Base-by-base conservation (phyloP, 2,113 vertebrate genomes). In the Numida meleagris region DNA sequence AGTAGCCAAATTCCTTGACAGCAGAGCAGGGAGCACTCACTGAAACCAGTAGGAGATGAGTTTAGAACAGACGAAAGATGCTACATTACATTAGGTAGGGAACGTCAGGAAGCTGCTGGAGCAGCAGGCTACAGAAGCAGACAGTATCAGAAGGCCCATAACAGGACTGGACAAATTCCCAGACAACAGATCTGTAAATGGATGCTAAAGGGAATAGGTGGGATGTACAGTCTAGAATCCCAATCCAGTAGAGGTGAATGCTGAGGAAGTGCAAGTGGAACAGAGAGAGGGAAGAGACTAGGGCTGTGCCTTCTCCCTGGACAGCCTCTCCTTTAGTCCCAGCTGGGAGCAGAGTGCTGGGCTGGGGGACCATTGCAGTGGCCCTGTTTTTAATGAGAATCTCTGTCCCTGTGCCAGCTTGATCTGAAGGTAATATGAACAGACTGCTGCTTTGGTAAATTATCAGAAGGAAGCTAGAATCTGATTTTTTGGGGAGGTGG, bases 391-490 rank as follows among this genome's bases (percentile, higher is more conserved):
- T 63, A 36, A 13, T 55, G 45, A 40, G 86, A 20, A 65, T 82
- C 59, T 71, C 50, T 40, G 45, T 82, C 51, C 43, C 65, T 80
- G 33, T 83, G 59, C 36, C 68, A 93, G 67, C 51, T 48, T 2
- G 0, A 46, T 77, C 72, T 85, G 93, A 89, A 92, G 82, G 91
- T 91, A 65, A 31, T 38, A 36, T 51, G 68, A 83, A 91, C 86
- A 94, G 93, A 86, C 67, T 77, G 86, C 45, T 92, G 77, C 81
- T 42, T 93, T 79, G 89, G 80, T 65, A 89, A 89, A 85, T 80
- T 77, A 83, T 72, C 89, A 89, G 72, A 92, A 74, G 59, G 88
- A 95, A 95, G 72, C 46, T 88, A 71, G 78, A 74, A 87, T 85
- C 68, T 45, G 78, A 86, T 80, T 94, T 90, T 84, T 76, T 16